A percentile compares a stretch with the other conserved stretches of the same genome.
phyloP scores from a whole-genome alignment of 2,888 invertebrate genomes.

The Agonopterix subpropinquella region DNA sequence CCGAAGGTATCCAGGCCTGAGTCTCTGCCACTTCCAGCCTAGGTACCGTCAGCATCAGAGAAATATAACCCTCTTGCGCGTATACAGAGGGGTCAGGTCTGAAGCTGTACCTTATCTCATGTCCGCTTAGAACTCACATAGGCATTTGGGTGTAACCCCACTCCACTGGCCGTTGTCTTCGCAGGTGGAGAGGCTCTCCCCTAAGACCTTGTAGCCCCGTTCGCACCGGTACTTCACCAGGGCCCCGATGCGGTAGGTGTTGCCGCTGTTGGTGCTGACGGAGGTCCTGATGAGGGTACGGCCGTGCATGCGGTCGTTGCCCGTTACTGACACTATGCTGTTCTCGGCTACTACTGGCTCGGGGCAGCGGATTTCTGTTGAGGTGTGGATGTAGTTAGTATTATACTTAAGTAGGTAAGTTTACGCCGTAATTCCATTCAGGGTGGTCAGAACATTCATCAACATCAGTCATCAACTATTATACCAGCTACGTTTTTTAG shows the following conservation, averaged over 20 bases:
- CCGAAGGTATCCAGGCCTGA: too few species aligned
- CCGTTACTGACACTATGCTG: conserved; percentile 91
- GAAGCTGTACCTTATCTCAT: too few species aligned
- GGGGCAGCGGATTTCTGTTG: conserved; percentile 88
- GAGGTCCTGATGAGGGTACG: conserved; percentile 86
- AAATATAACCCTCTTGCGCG: too few species aligned
- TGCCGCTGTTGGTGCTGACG: conserved; percentile 80
- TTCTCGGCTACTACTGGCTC: conserved; percentile 90
- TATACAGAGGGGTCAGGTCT: too few species aligned
- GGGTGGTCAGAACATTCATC: too few species aligned
- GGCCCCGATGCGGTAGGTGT: conserved; percentile 90
- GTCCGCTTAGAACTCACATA: conserved; percentile 77
- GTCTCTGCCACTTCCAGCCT: too few species aligned
- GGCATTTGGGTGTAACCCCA: conserved; percentile 87
- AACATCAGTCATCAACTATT: not conserved
- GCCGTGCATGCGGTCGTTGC: conserved; percentile 93
- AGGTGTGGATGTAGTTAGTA: not conserved
- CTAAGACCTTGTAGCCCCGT: conserved; percentile 90
- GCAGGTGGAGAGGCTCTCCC: conserved; percentile 89
- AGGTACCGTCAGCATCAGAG: too few species aligned
- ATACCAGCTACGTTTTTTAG: not conserved
- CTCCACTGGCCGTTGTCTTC: conserved; percentile 92
- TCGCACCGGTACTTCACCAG: conserved; percentile 93
- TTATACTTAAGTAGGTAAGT: too few species aligned
- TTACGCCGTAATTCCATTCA: too few species aligned